These are phyloP conservation scores for Phaenicophaeus curvirostris DNA, from an alignment of 2,797 vertebrate species.

Conservation along the genomic window DNA sequence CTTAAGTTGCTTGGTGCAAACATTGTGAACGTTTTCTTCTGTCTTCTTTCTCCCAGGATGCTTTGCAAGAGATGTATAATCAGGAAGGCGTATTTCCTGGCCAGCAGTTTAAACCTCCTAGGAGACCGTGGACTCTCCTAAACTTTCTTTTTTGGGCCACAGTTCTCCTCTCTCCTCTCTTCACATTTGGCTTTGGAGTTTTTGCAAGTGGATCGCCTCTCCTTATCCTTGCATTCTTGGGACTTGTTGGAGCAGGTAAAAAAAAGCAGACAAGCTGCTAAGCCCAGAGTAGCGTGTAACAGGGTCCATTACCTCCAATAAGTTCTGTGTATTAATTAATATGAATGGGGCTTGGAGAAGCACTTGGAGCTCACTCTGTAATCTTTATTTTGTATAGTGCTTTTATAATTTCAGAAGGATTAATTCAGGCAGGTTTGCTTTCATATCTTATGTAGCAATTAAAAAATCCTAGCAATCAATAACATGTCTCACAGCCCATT, in stretches of 20 bases:
- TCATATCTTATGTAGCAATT: background rate
- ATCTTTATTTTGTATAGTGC: background rate
- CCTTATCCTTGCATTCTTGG: slow-evolving; percentile 91
- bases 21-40: background rate
- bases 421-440: background rate
- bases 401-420: slow-evolving; percentile 1
- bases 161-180: slow-evolving; percentile 93
- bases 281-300: background rate
- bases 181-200: slow-evolving; percentile 92
- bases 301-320: background rate
- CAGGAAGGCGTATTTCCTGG: slow-evolving; percentile 91
- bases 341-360: background rate
- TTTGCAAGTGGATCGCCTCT: slow-evolving; percentile 94
- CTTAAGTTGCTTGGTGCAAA: background rate
- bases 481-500: background rate
- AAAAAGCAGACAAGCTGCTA: background rate
- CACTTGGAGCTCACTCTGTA: background rate
- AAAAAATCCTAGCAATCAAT: background rate
- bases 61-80: slow-evolving; percentile 91
- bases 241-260: slow-evolving; percentile 93
- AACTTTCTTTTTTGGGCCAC: slow-evolving; percentile 98
- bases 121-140: slow-evolving; percentile 91
- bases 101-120: slow-evolving; percentile 82
- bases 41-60: slow-evolving; percentile 80
- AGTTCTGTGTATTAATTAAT: background rate